Evolutionary conservation across 92 coral and sea anemone species (phyloP), one percentile per base, ranked within the genome.

Genomic region (Desmophyllum pertusum): DNA sequence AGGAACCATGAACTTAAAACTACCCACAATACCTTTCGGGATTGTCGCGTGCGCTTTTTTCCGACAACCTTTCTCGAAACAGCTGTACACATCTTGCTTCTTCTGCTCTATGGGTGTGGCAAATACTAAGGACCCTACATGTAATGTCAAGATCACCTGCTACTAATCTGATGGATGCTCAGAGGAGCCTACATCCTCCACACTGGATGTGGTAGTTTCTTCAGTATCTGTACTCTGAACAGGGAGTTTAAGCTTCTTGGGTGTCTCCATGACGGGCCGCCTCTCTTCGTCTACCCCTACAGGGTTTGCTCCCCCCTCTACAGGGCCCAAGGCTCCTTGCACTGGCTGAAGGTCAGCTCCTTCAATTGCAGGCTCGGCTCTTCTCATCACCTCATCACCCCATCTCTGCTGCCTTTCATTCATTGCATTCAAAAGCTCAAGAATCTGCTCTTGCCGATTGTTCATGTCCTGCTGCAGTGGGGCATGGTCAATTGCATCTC

Each of bases 221-320:
- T 53, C 59, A 42, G 35, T 7, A 10, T 90, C 88, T 45, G 90
- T 64, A 33, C 39, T 79, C 42, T 77, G 87, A 27, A 86, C 87
- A 46, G 93, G 90, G 40, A 10, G 21, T 13, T 78, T 29, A 6
- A 37, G 36, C 52, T 69, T n/a, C n/a, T n/a, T 53, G 40, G 70
- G 61, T 40, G 83, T 25, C 57, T 62, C 73, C 52, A 38, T 38
- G 37, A 63, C 30, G 4, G 73, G 72, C 0, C 0, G 81, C 78
- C 76, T 61, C 62, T 79, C 83, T 25, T 77, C 91, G 10, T 39
- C 77, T 7, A 33, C 48, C 38, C 73, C 53, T 6, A 7, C 74
- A 6, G 3, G 14, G 2, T 61, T 40, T 1, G 73, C 87, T 9
- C 73, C 88, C 4, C 41, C 52, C 50, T 82, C 93, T 2, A 48